Conservation (phyloP, 2,113 vertebrate genomes). For the Varanus salvator region DNA sequence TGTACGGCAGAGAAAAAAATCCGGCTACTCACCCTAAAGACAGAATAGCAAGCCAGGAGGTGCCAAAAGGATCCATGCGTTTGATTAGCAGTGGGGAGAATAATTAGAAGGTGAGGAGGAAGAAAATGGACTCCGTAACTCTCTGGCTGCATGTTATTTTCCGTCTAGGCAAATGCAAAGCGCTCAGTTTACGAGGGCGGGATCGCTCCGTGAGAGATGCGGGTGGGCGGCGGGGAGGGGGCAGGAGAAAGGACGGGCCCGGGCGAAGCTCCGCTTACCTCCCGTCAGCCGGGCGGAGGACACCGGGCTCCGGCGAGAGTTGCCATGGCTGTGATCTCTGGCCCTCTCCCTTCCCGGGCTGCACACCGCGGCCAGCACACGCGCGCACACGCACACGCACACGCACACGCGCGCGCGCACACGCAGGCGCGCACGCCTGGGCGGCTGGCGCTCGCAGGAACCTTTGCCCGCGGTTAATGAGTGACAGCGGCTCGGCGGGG, state of each 20-base stretch:
- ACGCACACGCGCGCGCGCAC: neutral
- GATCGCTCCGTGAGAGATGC: fast-evolving
- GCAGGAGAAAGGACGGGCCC: neutral
- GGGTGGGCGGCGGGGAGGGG: neutral
- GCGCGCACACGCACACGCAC: neutral
- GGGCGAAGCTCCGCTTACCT: neutral
- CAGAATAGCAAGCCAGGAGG: too few species aligned
- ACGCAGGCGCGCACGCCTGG: neutral
- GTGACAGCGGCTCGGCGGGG: neutral
- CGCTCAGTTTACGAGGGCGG: fast-evolving
- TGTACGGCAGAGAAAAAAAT: neutral
- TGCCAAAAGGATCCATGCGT: neutral
- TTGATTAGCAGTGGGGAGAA: neutral
- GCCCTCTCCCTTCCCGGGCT: neutral
- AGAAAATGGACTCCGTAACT: neutral
- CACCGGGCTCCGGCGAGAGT: neutral
- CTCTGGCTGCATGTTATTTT: too few species aligned
- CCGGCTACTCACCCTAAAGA: neutral
- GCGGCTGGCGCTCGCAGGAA: neutral
- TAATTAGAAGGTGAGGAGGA: neutral
- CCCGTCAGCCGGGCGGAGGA: neutral
- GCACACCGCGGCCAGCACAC: neutral
- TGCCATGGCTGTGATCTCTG: neutral
- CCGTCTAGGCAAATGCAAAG: too few species aligned
- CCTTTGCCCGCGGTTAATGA: slow-evolving; percentile 55